These are phyloP conservation scores for Semicossyphus pulcher DNA, from an alignment of 2,113 vertebrate species.

Conservation along the genomic window DNA sequence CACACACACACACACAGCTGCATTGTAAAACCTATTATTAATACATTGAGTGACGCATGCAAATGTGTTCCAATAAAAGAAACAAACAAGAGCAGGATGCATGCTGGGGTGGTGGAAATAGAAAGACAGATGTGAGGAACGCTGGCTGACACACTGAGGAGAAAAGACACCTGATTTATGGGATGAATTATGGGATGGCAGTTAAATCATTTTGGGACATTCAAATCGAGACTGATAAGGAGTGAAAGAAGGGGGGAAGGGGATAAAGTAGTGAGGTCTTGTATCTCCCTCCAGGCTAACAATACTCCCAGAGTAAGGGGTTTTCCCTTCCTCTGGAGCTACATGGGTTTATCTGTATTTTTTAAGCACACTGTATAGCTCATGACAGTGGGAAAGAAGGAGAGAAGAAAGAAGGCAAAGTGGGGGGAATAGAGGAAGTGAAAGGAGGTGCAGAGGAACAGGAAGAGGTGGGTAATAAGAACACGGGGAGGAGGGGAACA, in stretches of 20 bases:
- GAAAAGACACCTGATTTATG: slow-evolving; percentile 24
- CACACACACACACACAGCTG: background rate
- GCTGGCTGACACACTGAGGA: slow-evolving; percentile 1
- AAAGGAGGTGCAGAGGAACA: slow-evolving; percentile 43
- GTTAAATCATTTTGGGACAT: slow-evolving; percentile 29
- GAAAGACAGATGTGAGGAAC: slow-evolving; percentile 23
- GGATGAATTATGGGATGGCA: slow-evolving; percentile 25
- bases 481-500: slow-evolving; percentile 42
- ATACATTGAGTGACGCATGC: slow-evolving; percentile 53
- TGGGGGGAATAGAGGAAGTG: slow-evolving; percentile 10
- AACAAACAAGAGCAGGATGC: slow-evolving; percentile 41
- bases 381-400: slow-evolving; percentile 22
- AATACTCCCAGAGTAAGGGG: background rate
- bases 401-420: background rate
- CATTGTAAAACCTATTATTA: slow-evolving; percentile 33
- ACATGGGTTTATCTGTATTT: background rate
- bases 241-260: background rate
- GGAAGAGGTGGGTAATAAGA: slow-evolving; percentile 52
- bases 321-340: slow-evolving; percentile 14
- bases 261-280: slow-evolving; percentile 14
- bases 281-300: slow-evolving; percentile 6
- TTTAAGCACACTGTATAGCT: background rate
- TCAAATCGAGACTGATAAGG: slow-evolving; percentile 40
- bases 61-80: slow-evolving; percentile 65
- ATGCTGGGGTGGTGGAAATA: background rate